Base-by-base conservation (phyloP, 2,888 invertebrate genomes). In the Eupeodes latifasciatus region DNA sequence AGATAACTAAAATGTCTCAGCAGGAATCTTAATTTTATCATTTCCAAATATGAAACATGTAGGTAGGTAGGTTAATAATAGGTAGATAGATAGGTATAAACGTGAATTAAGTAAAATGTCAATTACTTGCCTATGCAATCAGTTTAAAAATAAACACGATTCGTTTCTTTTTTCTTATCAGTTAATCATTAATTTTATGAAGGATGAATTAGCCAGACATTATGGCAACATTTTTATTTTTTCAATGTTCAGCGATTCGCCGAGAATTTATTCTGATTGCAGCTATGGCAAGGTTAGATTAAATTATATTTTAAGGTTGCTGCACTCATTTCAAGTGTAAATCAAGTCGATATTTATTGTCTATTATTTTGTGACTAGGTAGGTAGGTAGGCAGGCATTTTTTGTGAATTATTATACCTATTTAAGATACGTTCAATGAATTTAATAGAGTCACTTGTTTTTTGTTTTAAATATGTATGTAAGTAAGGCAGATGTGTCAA, bases 11-110 rank as follows among this genome's bases (percentile, higher is more conserved):
- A 40, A 7, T 40, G 9, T 7, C 40, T 40, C 9, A 9, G 4
- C 5, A 40, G 40, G 4, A 7, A 40, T 40, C 40, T 40, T 40
- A 5, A 40, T 40, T 47, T 53, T 5, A 9, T 75, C 74, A 75
- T 79, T 75, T 67, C 79, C 69, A 84, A 75, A 79, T 69, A 57
- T 75, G 69, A 75, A 84, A 47, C 53, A 36, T 55, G 16, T 7
- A 19, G 19, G 55, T 16, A 9, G 47, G 47, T 11, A 47, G 47
- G 47, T 47, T 4, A 4, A 40, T 9, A 9, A 40, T 40, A 44
- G 4, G 44, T 44, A 9, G 0, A 44, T 44, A 44, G 6, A 5
- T 9, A 44, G 1, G 4, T 10, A 49, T 44, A 19, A 4, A 5
- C 34, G 14, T 12, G 27, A 34, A 14, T 14, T 1, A 11, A 2